These are phyloP conservation scores for Nebria salina DNA, from an alignment of 2,888 invertebrate species.

Conservation along the genomic window DNA sequence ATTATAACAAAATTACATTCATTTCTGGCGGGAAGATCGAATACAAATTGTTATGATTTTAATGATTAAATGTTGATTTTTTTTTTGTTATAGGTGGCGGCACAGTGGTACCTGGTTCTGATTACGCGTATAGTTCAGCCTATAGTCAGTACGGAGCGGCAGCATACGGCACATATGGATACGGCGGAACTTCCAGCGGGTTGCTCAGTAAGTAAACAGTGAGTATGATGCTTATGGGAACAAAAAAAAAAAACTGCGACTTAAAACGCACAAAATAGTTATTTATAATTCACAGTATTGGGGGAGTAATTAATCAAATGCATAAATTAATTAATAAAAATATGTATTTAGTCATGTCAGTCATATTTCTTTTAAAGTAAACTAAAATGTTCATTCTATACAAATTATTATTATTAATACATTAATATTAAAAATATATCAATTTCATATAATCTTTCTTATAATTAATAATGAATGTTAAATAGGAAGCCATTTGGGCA, in stretches of 20 bases:
- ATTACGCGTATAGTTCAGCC: constrained; percentile 78
- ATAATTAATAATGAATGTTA: too few relatives aligned
- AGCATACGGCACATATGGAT: constrained; percentile 73
- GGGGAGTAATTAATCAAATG: constrained; percentile 6
- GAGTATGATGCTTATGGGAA: constrained; percentile 63
- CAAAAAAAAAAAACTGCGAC: constrained; percentile 11
- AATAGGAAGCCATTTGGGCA: too few relatives aligned
- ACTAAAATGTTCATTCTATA: too few relatives aligned
- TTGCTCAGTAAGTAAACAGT: constrained; percentile 77
- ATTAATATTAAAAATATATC: too few relatives aligned
- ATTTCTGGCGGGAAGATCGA: not conserved
- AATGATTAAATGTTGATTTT: not conserved
- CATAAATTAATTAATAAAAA: not conserved
- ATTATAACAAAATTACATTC: too few relatives aligned
- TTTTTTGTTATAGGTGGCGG: constrained; percentile 65
- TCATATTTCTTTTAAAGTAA: too few relatives aligned
- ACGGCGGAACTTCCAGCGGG: constrained; percentile 72
- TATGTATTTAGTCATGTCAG: not conserved
- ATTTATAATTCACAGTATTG: constrained; percentile 3
- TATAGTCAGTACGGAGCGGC: constrained; percentile 82
- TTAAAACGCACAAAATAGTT: not conserved
- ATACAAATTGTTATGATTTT: not conserved
- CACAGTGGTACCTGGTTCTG: constrained; percentile 70
- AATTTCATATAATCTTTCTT: too few relatives aligned
- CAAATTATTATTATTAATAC: too few relatives aligned